Conservation (phyloP, 2,113 vertebrate genomes). For the Xenopus laevis region DNA sequence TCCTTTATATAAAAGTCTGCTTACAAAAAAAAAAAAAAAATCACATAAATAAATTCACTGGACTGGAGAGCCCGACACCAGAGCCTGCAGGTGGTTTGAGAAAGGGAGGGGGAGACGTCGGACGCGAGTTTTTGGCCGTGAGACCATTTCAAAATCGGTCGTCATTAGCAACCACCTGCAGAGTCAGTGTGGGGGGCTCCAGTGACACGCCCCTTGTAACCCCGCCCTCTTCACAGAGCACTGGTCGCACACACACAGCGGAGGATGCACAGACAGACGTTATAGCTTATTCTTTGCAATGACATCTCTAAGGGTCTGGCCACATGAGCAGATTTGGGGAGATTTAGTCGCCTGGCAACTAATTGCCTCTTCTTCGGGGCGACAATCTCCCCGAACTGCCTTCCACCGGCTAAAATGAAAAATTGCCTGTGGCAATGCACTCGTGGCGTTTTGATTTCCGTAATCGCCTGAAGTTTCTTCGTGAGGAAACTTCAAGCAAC, state of each 20-base stretch:
- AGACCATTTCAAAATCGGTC: slow-evolving; percentile 40
- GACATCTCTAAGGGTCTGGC: too few relatives aligned
- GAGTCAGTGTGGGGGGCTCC: not conserved
- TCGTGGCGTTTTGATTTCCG: too few relatives aligned
- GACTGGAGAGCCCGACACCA: not conserved
- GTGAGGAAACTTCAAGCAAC: too few relatives aligned
- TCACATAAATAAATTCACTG: slow-evolving; percentile 35
- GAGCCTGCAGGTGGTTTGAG: slow-evolving; percentile 4
- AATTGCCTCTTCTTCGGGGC: too few relatives aligned
- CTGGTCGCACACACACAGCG: not conserved
- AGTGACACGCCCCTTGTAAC: not conserved
- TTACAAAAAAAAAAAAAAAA: slow-evolving; percentile 27
- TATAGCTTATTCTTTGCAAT: slow-evolving; percentile 52
- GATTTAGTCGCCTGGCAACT: too few relatives aligned
- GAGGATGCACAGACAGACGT: slow-evolving; percentile 47
- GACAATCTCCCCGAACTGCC: too few relatives aligned
- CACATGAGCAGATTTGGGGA: too few relatives aligned
- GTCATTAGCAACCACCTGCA: slow-evolving; percentile 22
- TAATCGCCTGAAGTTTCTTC: too few relatives aligned
- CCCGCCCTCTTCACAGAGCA: not conserved
- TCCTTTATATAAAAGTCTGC: slow-evolving; percentile 40
- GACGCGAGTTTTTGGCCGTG: slow-evolving; percentile 17
- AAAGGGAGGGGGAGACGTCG: not conserved
- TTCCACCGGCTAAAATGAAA: too few relatives aligned
- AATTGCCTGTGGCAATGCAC: too few relatives aligned